Evolutionary conservation across 2,888 invertebrate genomes (phyloP).

Genomic region (Hofmannophila pseudospretella): DNA sequence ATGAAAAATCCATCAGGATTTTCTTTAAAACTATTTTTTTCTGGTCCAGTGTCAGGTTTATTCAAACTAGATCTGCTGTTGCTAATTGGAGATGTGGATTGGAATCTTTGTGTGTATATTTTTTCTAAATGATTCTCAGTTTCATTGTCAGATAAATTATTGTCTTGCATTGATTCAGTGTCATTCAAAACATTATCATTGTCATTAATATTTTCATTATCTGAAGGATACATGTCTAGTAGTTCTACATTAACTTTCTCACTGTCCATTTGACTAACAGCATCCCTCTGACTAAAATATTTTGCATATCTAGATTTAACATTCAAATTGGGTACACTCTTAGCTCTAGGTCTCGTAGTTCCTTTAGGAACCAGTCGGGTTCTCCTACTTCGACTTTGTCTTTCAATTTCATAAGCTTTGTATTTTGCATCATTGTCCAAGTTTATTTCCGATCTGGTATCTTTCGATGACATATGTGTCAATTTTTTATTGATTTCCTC

Average conservation of each 20-base stretch:
- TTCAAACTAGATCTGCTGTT: conserved; percentile 32
- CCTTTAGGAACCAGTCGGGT: conserved; percentile 25
- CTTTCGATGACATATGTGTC: conserved; percentile 45
- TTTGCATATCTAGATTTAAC: conserved; percentile 70
- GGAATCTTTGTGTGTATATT: conserved; percentile 58
- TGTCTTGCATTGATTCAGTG: conserved; percentile 23
- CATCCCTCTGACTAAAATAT: conserved; percentile 69
- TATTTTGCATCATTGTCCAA: conserved; percentile 51
- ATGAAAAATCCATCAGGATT: conserved; percentile 46
- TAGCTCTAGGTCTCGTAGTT: conserved; percentile 49
- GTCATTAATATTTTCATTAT: conserved; percentile 21
- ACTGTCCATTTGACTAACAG: conserved; percentile 45
- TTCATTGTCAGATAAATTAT: conserved; percentile 32
- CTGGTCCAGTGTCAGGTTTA: conserved; percentile 20
- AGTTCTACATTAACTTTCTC: conserved; percentile 27
- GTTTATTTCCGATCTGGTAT: conserved; percentile 40
- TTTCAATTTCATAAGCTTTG: conserved; percentile 62
- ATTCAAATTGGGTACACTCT: conserved; percentile 72
- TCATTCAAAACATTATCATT: conserved; percentile 27
- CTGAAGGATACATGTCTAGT: conserved; percentile 20
- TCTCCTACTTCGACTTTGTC: conserved; percentile 49
- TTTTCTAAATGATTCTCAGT: conserved; percentile 58
- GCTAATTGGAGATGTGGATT: conserved; percentile 39
- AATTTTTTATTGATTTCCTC: conserved; percentile 84
- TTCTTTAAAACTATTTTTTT: conserved; percentile 20